These are phyloP conservation scores for Harpagoxenus sublaevis DNA, from an alignment of 2,888 invertebrate species.

Conservation along the genomic window DNA sequence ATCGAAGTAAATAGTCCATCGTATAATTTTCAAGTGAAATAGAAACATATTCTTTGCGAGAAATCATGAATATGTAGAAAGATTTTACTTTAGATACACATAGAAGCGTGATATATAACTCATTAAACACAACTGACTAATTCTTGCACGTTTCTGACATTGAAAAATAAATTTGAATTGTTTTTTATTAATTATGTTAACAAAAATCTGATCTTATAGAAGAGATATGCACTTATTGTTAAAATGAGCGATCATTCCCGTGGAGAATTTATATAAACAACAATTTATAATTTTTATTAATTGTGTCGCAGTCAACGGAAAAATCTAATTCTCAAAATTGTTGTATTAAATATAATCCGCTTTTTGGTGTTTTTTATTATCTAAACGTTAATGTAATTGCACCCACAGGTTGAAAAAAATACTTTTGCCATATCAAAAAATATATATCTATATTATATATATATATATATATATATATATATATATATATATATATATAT, in stretches of 20 bases:
- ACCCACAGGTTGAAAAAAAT: neutral
- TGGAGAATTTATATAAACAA: neutral
- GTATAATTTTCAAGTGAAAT: conserved; percentile 10
- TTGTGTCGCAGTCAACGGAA: neutral
- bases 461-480: neutral
- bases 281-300: neutral
- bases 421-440: neutral
- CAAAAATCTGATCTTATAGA: neutral
- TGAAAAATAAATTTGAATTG: conserved; percentile 10
- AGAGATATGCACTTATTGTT: neutral
- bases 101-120: neutral
- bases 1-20: neutral
- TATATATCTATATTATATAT: no score
- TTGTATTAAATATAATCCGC: neutral
- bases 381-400: conserved; percentile 1
- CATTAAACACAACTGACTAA: conserved; percentile 21
- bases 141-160: conserved; percentile 16
- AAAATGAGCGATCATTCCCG: neutral
- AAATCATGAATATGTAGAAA: conserved; percentile 23
- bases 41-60: conserved; percentile 12
- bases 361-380: conserved; percentile 8
- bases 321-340: neutral
- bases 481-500: neutral
- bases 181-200: conserved; percentile 21
- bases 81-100: conserved; percentile 25